Evolutionary conservation across 2,797 vertebrate species (phyloP), one percentile per base, ranked within the genome.

Genomic region (Columba guinea): DNA sequence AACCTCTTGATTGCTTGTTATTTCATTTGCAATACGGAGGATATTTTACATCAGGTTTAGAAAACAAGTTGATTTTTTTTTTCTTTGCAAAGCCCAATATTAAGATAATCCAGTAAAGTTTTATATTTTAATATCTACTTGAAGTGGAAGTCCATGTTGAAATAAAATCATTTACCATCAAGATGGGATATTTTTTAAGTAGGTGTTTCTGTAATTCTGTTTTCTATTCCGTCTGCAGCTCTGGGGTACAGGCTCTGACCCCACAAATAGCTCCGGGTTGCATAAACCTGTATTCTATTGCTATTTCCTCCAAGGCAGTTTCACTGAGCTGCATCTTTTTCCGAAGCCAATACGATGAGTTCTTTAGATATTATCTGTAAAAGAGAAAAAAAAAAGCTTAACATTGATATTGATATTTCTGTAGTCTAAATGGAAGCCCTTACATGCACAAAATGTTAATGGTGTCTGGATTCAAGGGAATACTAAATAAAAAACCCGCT

Each of bases 221-320:
- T 39, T 30, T 46, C 19, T 46, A 20, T 67, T 30, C 34, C 11
- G 84, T 17, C 39, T 12, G 55, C 3, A 1, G 53, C 73, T 16
- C 48, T 5, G 23, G 64, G 39, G 13, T 28, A 32, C 27, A 3
- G 1, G 32, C 7, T 14, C 19, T 7, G 65, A 14, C 51, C 67
- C 41, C 9, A 7, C 2, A 5, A n/a, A 24, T 13, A 1, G 1
- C 6, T 4, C 23, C 5, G 39, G 24, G 34, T 14, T 48, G 10
- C 69, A 23, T 5, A 19, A 44, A 34, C 6, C 39, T 55, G 28
- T 27, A 6, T 37, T 35, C 20, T 16, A 4, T 14, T 15, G 13
- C 48, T 32, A 17, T 15, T 62, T 37, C 60, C 71, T 17, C 3
- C 59, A 11, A 18, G 44, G 74, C n/a, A 9, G 28, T 32, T 46